These are phyloP conservation scores for Rhinolophus ferrumequinum DNA, from an alignment of 2,113 vertebrate species.

Conservation along the genomic window DNA sequence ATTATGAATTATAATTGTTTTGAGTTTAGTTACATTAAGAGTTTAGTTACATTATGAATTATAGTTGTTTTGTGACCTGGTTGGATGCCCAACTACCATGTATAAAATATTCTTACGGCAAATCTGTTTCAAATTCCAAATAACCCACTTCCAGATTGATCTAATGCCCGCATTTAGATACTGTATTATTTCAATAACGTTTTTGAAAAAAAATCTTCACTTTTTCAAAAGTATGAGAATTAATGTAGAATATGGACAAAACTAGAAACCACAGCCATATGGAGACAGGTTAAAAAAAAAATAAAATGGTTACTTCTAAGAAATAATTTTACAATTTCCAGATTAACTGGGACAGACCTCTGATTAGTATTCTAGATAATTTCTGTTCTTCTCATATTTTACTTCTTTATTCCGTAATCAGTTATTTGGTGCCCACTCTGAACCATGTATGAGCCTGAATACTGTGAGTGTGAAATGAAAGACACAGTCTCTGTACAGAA, in stretches of 20 bases:
- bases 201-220: neutral
- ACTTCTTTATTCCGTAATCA: neutral
- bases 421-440: neutral
- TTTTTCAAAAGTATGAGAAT: slow-evolving; percentile 32
- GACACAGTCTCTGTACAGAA: neutral
- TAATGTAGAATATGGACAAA: neutral
- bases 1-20: neutral
- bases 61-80: neutral
- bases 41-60: slow-evolving; percentile 8
- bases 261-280: neutral
- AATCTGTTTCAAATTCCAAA: slow-evolving; percentile 44
- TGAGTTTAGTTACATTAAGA: neutral
- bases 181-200: slow-evolving; percentile 1
- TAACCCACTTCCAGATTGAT: slow-evolving; percentile 30
- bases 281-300: neutral
- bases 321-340: neutral
- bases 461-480: neutral
- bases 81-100: neutral
- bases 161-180: neutral
- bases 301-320: slow-evolving; percentile 11
- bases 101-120: slow-evolving; percentile 15
- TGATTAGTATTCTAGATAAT: slow-evolving; percentile 22
- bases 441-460: neutral
- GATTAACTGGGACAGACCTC: neutral
- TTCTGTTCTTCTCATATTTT: neutral